Base-by-base conservation (phyloP, 2,888 invertebrate species). In the Eulithis testata region DNA sequence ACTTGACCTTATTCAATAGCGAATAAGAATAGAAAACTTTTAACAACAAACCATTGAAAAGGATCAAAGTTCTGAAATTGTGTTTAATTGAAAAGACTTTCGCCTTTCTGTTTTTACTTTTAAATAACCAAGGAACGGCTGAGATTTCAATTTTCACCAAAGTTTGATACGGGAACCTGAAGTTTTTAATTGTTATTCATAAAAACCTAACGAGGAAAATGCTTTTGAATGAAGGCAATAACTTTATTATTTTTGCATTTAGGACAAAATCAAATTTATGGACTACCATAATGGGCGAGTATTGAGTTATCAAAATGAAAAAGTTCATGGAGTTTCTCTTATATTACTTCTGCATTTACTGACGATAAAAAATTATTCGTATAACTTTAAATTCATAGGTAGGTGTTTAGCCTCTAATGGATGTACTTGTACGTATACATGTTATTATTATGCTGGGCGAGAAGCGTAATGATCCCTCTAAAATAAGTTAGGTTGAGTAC, bases 121-220 rank as follows among this genome's bases (percentile, higher is more conserved):
- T 67, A 69, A 70, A 73, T 66, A 72, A 72, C 72, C 72, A 62
- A 73, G 63, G 61, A 72, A 69, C 67, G 69, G 68, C 66, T 67
- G 72, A 71, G 72, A 72, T 72, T 73, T 66, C 66, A 71, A 72
- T 72, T 72, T 72, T 68, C 70, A 67, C 69, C 57, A 67, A 73
- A 73, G 62, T 73, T 73, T 72, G 70, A 69, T 70, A 69, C 69
- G 66, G 54, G 72, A 71, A 69, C 72, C 65, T 73, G 60, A 73
- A 73, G 72, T 73, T 72, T 70, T 70, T 70, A 73, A 73, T 73
- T 73, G 68, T 72, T 73, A 71, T 73, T 72, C 72, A 68, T 70
- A 72, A 72, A 72, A 72, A 65, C 58, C 65, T 63, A 54, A 61
- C 56, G 58, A 66, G 66, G 67, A 68, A 72, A 71, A 72, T 64